Base-by-base conservation (phyloP, 2,888 invertebrate species). In the Reticulitermes lucifugus region DNA sequence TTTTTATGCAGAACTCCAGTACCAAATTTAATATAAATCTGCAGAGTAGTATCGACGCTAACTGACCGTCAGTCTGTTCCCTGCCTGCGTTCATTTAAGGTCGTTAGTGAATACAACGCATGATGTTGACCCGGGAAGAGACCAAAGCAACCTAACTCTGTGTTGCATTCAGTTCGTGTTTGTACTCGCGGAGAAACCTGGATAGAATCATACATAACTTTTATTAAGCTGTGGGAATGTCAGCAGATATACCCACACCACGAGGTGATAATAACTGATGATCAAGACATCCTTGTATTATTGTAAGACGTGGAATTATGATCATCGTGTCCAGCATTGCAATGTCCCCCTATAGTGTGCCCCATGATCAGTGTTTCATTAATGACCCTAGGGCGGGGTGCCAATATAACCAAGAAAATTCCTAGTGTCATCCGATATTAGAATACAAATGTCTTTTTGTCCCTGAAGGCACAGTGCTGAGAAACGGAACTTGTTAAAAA, bases 251-350 rank as follows among this genome's bases (percentile, higher is more conserved):
- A 70, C 70, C 65, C 81, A 81, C 81, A 70, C 81, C 65, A 70
- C 81, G 35, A 41, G 41, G 65, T 81, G 81, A 70, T 81, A 70
- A 81, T 81, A 60, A 81, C 25, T 60, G 70, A 81, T 81, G 81
- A 65, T 81, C 81, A 77, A 77, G 77, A 77, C 77, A 77, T 46
- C n/a, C 81, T 81, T 81, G 65, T 81, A 70, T 70, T 81, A 81
- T 81, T 81, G 81, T 81, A 81, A 65, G 81, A 65, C 65, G 65
- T 81, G 81, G 81, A 81, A 81, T 81, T 81, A 81, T 81, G 70
- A 43, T n/a, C 70, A 59, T 81, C 81, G 81, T 81, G 81, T 43
- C 22, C 12, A n/a, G 81, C 81, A 81, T 81, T 60, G 70, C 81
- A 81, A 81, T 81, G 81, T 81, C 65, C 1, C 1, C n/a, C 25